Base-by-base conservation (phyloP, 1,140 invertebrate species). In the Drosophila azteca region DNA sequence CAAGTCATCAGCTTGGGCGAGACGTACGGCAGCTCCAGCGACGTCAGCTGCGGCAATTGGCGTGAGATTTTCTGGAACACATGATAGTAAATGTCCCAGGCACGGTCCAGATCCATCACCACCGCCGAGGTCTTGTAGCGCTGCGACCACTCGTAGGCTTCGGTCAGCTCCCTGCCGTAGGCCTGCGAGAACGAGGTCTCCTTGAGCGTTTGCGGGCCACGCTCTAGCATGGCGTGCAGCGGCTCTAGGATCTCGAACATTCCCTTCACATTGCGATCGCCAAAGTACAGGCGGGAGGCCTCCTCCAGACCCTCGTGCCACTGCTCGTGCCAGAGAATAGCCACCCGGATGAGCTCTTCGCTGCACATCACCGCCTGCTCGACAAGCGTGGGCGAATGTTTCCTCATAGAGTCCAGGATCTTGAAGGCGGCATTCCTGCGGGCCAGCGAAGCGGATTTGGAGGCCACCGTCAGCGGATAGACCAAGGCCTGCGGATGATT, bases 221-320 rank as follows among this genome's bases (percentile, higher is more conserved):
- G 93, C 87, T 99, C 97, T 63, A 99, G 93, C 96, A 99, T 97
- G 1, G 95, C 94, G 92, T 99, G 99, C 24, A 99, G 92, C 1
- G 99, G 99, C 84, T 99, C 97, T 46, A 99, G 92, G 0, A 97
- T 97, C 58, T 96, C 95, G 84, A 99, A 97, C 99, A 99, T 99
- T 11, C 97, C 98, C 58, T 96, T 95, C 0, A 98, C 95, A 87
- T 99, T 98, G 52, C 95, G 94, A 91, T 99, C 98, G 0, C 98
- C 98, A 92, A 99, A 99, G 90, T 99, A 99, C 5, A 99, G 93
- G 66, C 97, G 93, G 11, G 97, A 99, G 0, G 99, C 98, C 93
- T 99, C 99, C 92, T 99, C 99, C 7, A 99, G 91, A 0, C 98
- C 98, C 92, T 99, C 98, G 91, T 99, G 97, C 99, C 99, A 99